Evolutionary conservation across 2,888 invertebrate genomes (phyloP).

Genomic region (Poecilus cupreus): DNA sequence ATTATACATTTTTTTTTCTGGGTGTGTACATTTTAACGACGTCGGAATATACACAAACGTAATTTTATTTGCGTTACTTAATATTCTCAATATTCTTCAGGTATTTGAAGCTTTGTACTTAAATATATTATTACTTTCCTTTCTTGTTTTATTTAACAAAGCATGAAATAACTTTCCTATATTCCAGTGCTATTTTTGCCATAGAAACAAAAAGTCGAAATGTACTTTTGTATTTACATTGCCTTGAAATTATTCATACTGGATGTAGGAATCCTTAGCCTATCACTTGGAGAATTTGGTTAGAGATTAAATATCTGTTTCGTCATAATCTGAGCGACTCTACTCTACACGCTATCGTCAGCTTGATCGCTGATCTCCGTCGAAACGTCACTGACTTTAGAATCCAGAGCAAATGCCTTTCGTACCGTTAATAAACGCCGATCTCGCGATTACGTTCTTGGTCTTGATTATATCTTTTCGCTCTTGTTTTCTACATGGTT

Average conservation of each 20-base stretch:
- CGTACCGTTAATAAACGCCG: constrained; percentile 42
- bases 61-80: too few relatives aligned
- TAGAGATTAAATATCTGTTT: neutral
- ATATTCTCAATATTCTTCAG: too few relatives aligned
- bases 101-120: too few relatives aligned
- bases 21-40: too few relatives aligned
- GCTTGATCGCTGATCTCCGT: neutral
- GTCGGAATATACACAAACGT: neutral
- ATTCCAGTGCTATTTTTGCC: too few relatives aligned
- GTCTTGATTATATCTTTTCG: neutral
- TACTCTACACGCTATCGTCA: neutral
- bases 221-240: neutral
- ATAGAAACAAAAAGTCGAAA: too few relatives aligned
- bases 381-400: neutral
- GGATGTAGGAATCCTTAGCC: neutral
- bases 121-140: too few relatives aligned
- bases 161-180: too few relatives aligned
- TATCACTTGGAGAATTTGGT: neutral
- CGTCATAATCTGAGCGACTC: constrained; percentile 17
- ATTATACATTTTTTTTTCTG: too few relatives aligned
- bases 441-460: neutral
- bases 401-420: constrained; percentile 36
- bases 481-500: neutral
- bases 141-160: too few relatives aligned
- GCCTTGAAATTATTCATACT: neutral